Conservation (phyloP, 1,140 invertebrate species). For the Scaptomyza montana region DNA sequence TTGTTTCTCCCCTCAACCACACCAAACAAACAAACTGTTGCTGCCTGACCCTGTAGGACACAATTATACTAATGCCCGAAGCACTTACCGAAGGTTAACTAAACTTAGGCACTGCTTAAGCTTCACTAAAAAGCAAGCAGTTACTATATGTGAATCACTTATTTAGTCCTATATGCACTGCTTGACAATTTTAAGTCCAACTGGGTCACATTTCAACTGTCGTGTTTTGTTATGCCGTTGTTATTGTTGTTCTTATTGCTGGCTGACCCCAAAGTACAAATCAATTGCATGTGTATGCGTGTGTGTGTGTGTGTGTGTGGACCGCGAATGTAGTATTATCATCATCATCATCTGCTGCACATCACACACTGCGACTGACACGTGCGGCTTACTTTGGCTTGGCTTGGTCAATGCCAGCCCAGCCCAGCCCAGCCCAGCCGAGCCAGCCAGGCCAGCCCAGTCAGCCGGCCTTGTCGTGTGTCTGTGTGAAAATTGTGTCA, state of each 20-base stretch:
- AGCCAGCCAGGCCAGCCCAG: constrained; percentile 3
- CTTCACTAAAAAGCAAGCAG: neutral
- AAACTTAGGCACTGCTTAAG: neutral
- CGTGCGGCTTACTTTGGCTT: constrained; percentile 49
- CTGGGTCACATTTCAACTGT: constrained; percentile 4
- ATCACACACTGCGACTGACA: constrained; percentile 42
- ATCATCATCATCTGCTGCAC: constrained; percentile 28
- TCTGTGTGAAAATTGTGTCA: constrained; percentile 73
- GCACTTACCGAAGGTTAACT: neutral
- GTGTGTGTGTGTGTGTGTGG: constrained; percentile 27
- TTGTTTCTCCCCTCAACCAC: neutral
- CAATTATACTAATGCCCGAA: constrained; percentile 10
- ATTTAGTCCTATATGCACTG: neutral
- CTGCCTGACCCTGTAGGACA: constrained; percentile 30
- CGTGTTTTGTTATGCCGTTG: constrained; percentile 5
- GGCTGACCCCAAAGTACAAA: constrained; percentile 81
- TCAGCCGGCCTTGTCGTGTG: constrained; percentile 48
- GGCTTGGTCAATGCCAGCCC: constrained; percentile 45
- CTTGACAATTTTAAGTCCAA: neutral
- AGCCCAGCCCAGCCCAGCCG: no score
- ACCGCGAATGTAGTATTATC: constrained; percentile 32
- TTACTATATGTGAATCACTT: no score
- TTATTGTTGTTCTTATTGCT: constrained; percentile 40
- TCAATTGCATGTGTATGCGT: constrained; percentile 70
- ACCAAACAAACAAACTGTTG: constrained; percentile 51